phyloP scores from a whole-genome alignment of 2,113 vertebrate genomes.

The Nesoenas mayeri region DNA sequence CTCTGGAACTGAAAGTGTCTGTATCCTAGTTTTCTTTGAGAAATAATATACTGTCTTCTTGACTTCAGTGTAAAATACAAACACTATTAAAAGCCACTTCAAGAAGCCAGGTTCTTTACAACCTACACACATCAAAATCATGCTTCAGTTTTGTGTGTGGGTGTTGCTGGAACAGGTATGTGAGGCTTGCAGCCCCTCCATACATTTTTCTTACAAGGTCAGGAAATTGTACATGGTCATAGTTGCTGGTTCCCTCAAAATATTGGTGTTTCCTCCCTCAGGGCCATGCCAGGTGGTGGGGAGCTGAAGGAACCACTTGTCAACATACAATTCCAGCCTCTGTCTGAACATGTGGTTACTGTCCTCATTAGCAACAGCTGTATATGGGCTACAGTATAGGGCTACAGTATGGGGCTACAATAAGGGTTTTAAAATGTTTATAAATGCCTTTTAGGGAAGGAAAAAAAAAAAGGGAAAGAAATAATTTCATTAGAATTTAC shows the following conservation, averaged over 20 bases:
- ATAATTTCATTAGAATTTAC: background rate
- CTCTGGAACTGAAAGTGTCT: background rate
- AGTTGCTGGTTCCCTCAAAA: background rate
- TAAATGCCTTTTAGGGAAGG: background rate
- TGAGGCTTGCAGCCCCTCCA: background rate
- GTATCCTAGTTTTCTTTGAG: background rate
- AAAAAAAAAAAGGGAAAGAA: background rate
- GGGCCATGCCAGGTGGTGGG: background rate
- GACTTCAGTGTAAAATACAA: background rate
- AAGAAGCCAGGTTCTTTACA: background rate
- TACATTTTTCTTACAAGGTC: background rate
- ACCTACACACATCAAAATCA: background rate
- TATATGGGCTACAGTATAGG: background rate
- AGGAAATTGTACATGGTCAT: background rate
- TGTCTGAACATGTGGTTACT: background rate
- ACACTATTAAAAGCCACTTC: background rate
- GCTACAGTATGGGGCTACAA: background rate
- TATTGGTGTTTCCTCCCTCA: rapidly evolving
- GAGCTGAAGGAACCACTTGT: background rate
- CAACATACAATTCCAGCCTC: background rate
- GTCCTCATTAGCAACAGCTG: background rate
- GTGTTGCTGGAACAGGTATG: background rate
- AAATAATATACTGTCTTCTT: background rate
- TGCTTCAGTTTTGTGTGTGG: background rate
- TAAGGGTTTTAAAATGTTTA: background rate